phyloP scores from a whole-genome alignment of 2,888 invertebrate species.

The Dynastes hyllus region DNA sequence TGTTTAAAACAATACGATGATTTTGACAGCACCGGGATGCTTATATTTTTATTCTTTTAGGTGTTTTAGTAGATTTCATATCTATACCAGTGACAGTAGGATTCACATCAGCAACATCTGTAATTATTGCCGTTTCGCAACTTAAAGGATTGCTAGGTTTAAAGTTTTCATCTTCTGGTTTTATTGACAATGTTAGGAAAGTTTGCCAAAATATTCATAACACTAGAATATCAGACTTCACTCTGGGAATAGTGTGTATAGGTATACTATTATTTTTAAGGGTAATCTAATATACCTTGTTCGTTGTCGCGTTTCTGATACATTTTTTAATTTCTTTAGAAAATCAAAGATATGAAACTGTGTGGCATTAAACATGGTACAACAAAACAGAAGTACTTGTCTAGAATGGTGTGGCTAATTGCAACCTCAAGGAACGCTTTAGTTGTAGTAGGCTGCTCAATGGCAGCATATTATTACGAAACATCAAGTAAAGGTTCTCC shows the following conservation, averaged over 20 bases:
- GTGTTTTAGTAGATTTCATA: constrained; percentile 91
- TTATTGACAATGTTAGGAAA: constrained; percentile 83
- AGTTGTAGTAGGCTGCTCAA: constrained; percentile 83
- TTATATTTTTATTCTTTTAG: constrained; percentile 69
- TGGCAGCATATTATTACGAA: constrained; percentile 78
- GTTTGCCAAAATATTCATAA: constrained; percentile 81
- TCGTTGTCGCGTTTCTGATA: neutral
- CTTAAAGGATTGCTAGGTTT: constrained; percentile 84
- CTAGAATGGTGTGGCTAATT: constrained; percentile 82
- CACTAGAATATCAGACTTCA: constrained; percentile 80
- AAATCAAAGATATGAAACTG: constrained; percentile 80
- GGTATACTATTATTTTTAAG: constrained; percentile 82
- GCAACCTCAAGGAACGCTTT: constrained; percentile 90
- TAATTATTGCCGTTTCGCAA: constrained; percentile 91
- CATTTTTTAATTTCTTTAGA: constrained; percentile 71
- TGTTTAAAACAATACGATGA: neutral
- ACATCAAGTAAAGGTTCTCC: constrained; percentile 74
- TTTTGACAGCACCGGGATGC: neutral
- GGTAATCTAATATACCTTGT: constrained; percentile 71
- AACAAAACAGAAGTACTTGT: constrained; percentile 69
- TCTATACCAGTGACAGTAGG: constrained; percentile 92
- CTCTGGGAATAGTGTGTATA: constrained; percentile 84
- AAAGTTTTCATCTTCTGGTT: constrained; percentile 82
- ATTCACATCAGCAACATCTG: constrained; percentile 93
- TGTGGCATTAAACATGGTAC: constrained; percentile 64